Base-by-base conservation (phyloP, 2,888 invertebrate genomes). In the Macroteleia sp. region DNA sequence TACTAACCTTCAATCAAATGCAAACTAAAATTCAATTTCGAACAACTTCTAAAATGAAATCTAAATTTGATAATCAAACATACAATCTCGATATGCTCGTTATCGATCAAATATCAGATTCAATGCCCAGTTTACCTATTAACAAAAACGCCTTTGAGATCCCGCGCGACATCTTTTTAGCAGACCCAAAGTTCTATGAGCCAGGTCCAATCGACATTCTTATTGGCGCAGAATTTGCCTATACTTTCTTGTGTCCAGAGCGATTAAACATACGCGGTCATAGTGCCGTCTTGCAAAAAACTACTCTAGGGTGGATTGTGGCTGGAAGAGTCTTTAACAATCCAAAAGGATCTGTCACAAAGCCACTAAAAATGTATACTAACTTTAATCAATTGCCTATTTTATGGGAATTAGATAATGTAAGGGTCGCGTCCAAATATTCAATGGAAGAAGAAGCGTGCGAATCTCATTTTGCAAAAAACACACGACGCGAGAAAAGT, bases 361-460 rank as follows among this genome's bases (percentile, higher is more conserved):
- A 25, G 6, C 25, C 25, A 25, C 6, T 25, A 6, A 25, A 25
- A 25, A 6, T 25, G 25, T 25, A 5, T 6, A 25, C 3, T 3
- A 25, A 25, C 3, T 25, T 25, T 25, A 22, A 46, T 10, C 19
- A 22, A 46, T 20, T 46, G 10, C 46, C 46, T 4, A 46, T 46
- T 22, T 22, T 46, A 22, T 46, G 46, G 46, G 46, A 46, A 22
- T 46, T 46, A 46, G 22, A 46, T 20, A 1, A 8, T 20, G 10
- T 46, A 4, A 17, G 12, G 6, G 20, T 4, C 2, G 22, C 46
- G 19, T 20, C 46, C 9, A 34, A 34, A 10, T 3, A 34, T 34
- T 34, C 34, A 12, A 12, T 34, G 34, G 34, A 3, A 34, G 34
- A 34, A 34, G 5, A 34, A 34, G 34, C 34, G 3, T 34, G n/a